Evolutionary conservation across 2,888 invertebrate species (phyloP), one percentile per base, ranked within the genome.

Genomic region (Artemia sinica): DNA sequence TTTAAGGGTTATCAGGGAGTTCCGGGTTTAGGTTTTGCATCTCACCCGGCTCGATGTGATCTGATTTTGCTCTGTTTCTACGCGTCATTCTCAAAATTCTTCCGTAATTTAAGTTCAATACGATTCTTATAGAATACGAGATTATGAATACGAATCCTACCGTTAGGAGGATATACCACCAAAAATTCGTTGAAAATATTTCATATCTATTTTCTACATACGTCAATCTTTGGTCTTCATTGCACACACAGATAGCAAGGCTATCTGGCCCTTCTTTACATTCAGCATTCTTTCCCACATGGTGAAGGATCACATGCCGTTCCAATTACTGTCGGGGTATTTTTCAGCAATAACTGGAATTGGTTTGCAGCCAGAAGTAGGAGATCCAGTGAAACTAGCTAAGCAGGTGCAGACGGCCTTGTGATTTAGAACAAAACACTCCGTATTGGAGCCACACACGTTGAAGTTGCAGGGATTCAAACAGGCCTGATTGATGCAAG

Each of bases 241-340:
- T n/a, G 58, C 58, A 58, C 8, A 58, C 58, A 58, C 58, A 58
- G 58, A 58, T 58, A 14, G 58, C 58, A 14, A 14, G n/a, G 14
- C 58, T 58, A 14, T 14, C 14, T n/a, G 58, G 58, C 14, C 58
- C 58, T 77, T 86, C 84, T 74, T 82, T 84, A 78, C 89, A 87
- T 75, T 88, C 79, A 3, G 91, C 89, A 77, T 91, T 92, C 1
- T 87, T 79, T n/a, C 52, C 91, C 92, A 76, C 92, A 92, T 1
- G 91, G 91, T 50, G 89, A 89, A 68, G 91, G 89, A 75, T 89
- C 86, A 76, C 90, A 91, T 0, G 89, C 58, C 58, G 58, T 58
- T 14, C 58, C 58, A 58, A 58, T 58, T 58, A 58, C 58, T 14
- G 58, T 14, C n/a, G 58, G 58, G 9, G n/a, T n/a, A n/a, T 58